Evolutionary conservation across 2,797 vertebrate genomes (phyloP).

Genomic region (Etheostoma perlongum): DNA sequence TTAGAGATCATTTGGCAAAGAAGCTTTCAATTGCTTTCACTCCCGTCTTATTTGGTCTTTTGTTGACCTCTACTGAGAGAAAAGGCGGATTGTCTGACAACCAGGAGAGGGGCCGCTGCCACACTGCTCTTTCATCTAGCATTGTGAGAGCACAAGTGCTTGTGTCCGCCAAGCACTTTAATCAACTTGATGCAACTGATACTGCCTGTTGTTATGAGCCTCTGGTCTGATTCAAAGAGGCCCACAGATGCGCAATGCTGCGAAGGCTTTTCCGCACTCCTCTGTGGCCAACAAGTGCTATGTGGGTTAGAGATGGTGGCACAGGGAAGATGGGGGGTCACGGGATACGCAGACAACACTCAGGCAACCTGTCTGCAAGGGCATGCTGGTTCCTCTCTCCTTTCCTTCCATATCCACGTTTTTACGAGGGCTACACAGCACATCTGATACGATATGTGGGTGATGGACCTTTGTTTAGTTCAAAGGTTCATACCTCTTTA

Average conservation of each 20-base stretch:
- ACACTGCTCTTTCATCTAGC: slow-evolving; percentile 95
- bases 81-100: slow-evolving; percentile 84
- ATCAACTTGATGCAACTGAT: slow-evolving; percentile 97
- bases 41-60: slow-evolving; percentile 91
- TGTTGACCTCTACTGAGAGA: slow-evolving; percentile 94
- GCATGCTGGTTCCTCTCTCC: slow-evolving; percentile 84
- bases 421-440: slow-evolving; percentile 89
- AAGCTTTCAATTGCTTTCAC: slow-evolving; percentile 93
- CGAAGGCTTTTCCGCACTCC: slow-evolving; percentile 86
- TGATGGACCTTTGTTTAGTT: slow-evolving; percentile 99
- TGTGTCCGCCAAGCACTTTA: slow-evolving; percentile 91
- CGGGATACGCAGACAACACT: slow-evolving; percentile 82
- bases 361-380: slow-evolving; percentile 82
- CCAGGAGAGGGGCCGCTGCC: slow-evolving; percentile 81
- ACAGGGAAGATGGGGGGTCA: slow-evolving; percentile 75
- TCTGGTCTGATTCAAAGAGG: slow-evolving; percentile 92
- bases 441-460: slow-evolving; percentile 90
- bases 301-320: slow-evolving; percentile 70
- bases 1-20: slow-evolving; percentile 98
- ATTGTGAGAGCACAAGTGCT: slow-evolving; percentile 89
- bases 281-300: slow-evolving; percentile 78
- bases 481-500: slow-evolving; percentile 99
- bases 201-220: slow-evolving; percentile 85
- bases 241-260: slow-evolving; percentile 85
- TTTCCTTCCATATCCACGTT: slow-evolving; percentile 77